Evolutionary conservation across 2,113 vertebrate species (phyloP), one percentile per base, ranked within the genome.

Genomic region (Monopterus albus): DNA sequence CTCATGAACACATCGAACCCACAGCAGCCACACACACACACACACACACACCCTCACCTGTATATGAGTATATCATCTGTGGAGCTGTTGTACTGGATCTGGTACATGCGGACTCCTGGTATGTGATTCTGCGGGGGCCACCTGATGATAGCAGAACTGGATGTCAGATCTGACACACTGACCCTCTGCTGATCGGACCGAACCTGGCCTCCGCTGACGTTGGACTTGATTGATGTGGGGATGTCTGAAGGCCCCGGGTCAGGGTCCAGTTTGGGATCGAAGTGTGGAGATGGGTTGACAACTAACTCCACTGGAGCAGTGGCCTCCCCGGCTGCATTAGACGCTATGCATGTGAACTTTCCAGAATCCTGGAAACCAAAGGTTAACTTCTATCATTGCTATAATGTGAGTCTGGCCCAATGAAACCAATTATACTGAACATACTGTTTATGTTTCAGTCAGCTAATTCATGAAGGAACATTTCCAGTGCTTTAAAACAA

Each of bases 21-120:
- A 39, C 6, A 25, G 4, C 29, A 36, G 36, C 6, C n/a, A 51
- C 26, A 15, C 15, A 14, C n/a, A n/a, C 58, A 43, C 59, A 23
- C 0, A 12, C 10, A 0, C 5, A 0, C 7, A 0, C 20, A 0
- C 6, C 55, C 89, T 76, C 33, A 94, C 94, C 94, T 94, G 90
- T 95, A 95, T 33, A 94, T 93, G 51, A 94, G 93, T 13, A 94
- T 92, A 11, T 94, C 93, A 12, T 95, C 94, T 0, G 90, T 86
- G 29, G 94, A 94, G 87, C 94, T 95, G 91, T 95, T 95, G 89
- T 95, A 95, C 77, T 95, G 94, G 79, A 95, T 90, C 92, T 95
- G 94, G 87, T 94, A 95, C 93, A 94, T 94, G 46, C 94, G 92
- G 18, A 95, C 92, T 2, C 94, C 93, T 0, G 94, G 94, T 23